Conservation (phyloP, 2,113 vertebrate species). For the Vulpes lagopus region DNA sequence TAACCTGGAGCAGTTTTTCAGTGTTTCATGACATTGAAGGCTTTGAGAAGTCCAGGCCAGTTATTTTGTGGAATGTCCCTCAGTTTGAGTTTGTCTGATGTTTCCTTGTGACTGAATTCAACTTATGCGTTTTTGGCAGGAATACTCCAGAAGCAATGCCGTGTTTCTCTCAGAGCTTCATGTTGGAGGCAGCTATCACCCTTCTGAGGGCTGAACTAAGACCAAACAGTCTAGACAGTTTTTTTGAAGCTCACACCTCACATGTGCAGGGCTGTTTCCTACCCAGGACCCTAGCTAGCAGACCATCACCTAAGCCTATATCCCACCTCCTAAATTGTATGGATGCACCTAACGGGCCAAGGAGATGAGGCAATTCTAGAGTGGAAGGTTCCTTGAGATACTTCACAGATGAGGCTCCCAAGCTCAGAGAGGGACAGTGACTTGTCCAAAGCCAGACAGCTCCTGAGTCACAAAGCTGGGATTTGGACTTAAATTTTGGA, state of each 20-base stretch:
- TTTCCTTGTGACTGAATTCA: background rate
- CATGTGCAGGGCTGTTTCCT: background rate
- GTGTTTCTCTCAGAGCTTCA: background rate
- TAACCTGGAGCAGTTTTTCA: background rate
- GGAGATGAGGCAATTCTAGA: background rate
- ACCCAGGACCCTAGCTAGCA: background rate
- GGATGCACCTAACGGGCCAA: background rate
- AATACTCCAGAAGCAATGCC: background rate
- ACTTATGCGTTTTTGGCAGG: background rate
- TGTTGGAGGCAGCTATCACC: background rate
- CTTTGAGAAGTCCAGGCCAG: background rate
- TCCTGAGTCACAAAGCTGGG: background rate
- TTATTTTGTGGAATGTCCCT: background rate
- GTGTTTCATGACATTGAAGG: background rate
- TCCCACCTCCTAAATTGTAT: background rate
- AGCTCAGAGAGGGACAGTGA: constrained; percentile 6
- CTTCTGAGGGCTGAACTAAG: background rate
- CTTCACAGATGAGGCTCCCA: background rate
- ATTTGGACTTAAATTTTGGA: background rate
- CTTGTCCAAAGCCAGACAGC: background rate
- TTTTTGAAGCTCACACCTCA: background rate
- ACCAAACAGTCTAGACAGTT: background rate
- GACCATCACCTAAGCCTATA: background rate
- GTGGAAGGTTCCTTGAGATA: background rate
- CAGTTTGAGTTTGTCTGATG: background rate